Base-by-base conservation (phyloP, 23 tunicate species). In the Styela plicata region DNA sequence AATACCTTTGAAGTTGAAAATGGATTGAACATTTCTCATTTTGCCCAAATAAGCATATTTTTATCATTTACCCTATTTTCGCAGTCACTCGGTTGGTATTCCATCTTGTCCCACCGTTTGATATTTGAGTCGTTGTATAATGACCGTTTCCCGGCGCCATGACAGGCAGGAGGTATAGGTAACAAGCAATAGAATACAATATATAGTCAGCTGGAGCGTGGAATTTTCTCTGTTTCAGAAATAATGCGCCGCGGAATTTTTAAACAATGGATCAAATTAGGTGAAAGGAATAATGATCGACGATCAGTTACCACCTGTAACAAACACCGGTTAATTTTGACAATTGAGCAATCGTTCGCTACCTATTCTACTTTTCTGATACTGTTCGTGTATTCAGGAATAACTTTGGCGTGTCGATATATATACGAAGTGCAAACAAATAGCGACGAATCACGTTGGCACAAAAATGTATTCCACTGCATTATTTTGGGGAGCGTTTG, bases 211-310 rank as follows among this genome's bases (percentile, higher is more conserved):
- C 77, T 71, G 77, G 35, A 71, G 5, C 34, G 37, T 71, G 77
- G 77, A 71, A 71, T 71, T n/a, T 71, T 71, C 77, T 44, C 57
- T 29, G 29, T 16, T 71, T 30, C 32, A 19, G 18, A 27, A 28
- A 71, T 71, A 71, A 71, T 30, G 77, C 32, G 77, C 34, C 77
- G 36, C 77, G 77, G 77, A 71, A 71, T 71, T 27, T 71, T 7
- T 33, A 71, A 32, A 71, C 77, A 71, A 71, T 71, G 17, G 77
- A 71, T 71, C 77, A 71, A 71, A 71, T 21, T 33, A 32, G 24
- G 34, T 26, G 77, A 32, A 71, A 32, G 5, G 77, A 71, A 71
- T 34, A 34, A 34, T 21, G 36, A 34, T 28, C 32, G 34, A 71
- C 36, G 77, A 71, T 71, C 77, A 28, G 77, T 71, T 30, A 71